phyloP scores from a whole-genome alignment of 2,113 vertebrate species.

The Elachura formosa region DNA sequence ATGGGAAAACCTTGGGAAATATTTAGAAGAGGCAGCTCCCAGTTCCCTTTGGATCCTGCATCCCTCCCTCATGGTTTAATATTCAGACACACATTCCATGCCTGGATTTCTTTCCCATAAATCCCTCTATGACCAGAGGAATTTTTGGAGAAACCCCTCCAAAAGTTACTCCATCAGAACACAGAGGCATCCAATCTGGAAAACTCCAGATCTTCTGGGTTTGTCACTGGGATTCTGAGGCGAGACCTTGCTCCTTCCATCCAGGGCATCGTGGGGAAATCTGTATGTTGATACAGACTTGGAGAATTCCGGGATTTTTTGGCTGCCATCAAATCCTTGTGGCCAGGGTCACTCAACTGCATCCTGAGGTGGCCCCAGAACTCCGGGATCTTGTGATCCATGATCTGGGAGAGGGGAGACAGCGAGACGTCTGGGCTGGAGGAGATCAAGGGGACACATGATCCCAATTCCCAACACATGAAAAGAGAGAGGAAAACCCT shows the following conservation, averaged over 20 bases:
- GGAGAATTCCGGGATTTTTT: background rate
- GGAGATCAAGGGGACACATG: constrained; percentile 37
- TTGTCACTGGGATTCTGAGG: background rate
- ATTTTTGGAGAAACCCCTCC: background rate
- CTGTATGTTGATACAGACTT: fast-evolving
- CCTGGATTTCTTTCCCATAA: background rate
- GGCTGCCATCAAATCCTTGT: background rate
- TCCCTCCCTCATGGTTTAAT: background rate
- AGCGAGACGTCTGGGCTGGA: background rate
- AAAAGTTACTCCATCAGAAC: background rate
- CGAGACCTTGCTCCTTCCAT: fast-evolving
- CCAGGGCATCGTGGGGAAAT: fast-evolving
- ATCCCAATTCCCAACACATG: background rate
- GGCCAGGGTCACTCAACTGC: background rate
- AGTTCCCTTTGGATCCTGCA: background rate
- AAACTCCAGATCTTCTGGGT: background rate
- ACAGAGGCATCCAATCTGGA: background rate
- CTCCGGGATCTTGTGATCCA: background rate
- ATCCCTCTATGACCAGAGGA: background rate
- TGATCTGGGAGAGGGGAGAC: background rate
- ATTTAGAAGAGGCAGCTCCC: background rate
- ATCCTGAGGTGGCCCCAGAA: background rate
- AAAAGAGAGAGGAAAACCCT: background rate
- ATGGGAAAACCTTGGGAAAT: background rate
- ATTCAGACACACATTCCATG: background rate